phyloP scores from a whole-genome alignment of 2,113 vertebrate genomes.

The Heterotilapia buettikoferi region DNA sequence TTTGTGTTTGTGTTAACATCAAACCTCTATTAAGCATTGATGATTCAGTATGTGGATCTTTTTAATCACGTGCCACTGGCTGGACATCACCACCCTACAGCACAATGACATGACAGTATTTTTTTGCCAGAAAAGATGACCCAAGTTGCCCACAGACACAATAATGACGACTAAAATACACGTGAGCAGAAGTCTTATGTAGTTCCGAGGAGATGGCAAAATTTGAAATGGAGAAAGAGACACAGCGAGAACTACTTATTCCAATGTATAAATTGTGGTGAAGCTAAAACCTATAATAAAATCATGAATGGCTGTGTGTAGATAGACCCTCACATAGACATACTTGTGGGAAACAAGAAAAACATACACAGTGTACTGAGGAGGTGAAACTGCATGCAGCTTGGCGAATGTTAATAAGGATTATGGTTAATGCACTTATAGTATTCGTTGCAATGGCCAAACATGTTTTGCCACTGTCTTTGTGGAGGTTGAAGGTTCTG shows the following conservation, averaged over 20 bases:
- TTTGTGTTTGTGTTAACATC: not conserved
- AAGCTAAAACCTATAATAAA: conserved; percentile 80
- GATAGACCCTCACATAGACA: conserved; percentile 80
- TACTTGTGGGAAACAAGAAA: conserved; percentile 81
- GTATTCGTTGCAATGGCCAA: conserved; percentile 39
- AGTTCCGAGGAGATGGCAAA: conserved; percentile 49
- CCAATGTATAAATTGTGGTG: conserved; percentile 47
- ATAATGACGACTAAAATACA: not conserved
- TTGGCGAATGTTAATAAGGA: conserved; percentile 89
- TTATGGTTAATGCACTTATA: conserved; percentile 74
- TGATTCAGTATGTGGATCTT: not conserved
- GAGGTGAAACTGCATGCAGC: conserved; percentile 85
- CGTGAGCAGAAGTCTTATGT: not conserved
- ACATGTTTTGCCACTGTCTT: conserved; percentile 49
- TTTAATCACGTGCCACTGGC: not conserved
- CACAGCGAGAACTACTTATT: conserved; percentile 52
- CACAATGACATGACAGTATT: not conserved
- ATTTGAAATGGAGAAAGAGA: conserved; percentile 58
- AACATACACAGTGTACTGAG: conserved; percentile 81
- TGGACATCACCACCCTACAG: not conserved
- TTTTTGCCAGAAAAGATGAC: not conserved
- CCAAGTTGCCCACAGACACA: conserved; percentile 38
- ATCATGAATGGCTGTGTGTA: conserved; percentile 80
- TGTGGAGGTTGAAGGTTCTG: conserved; percentile 35
- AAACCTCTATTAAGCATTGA: not conserved